Conservation (phyloP, 2,888 invertebrate species). For the Hedya salicella region DNA sequence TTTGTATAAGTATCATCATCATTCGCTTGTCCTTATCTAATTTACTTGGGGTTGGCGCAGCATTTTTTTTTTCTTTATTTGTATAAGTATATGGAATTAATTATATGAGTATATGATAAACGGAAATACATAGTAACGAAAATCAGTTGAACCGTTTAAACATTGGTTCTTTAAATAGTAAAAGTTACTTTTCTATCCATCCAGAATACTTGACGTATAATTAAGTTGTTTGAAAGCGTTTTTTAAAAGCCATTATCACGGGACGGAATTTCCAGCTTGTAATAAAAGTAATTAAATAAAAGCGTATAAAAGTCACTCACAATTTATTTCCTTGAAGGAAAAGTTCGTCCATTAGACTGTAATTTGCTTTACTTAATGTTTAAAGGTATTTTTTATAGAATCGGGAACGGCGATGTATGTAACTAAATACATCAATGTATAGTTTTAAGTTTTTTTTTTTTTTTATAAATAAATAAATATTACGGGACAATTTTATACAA, state of each 20-base stretch:
- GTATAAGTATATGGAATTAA: too few species aligned
- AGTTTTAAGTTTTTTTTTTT: too few species aligned
- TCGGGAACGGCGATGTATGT: not conserved
- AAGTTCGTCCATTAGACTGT: slow-evolving; percentile 20
- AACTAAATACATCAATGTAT: not conserved
- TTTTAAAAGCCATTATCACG: not conserved
- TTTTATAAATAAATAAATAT: too few species aligned
- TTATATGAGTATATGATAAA: too few species aligned
- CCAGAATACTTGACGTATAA: not conserved
- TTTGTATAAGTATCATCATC: too few species aligned
- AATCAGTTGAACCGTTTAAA: too few species aligned
- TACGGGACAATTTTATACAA: too few species aligned
- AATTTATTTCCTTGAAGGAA: slow-evolving; percentile 22
- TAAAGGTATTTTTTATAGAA: slow-evolving; percentile 4
- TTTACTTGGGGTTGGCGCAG: too few species aligned
- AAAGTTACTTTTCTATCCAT: not conserved
- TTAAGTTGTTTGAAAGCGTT: not conserved
- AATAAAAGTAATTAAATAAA: slow-evolving; percentile 17
- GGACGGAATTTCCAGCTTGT: not conserved
- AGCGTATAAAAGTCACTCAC: slow-evolving; percentile 29
- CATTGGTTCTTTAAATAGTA: too few species aligned
- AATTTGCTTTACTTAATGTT: slow-evolving; percentile 17
- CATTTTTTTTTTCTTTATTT: too few species aligned
- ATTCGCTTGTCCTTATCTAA: too few species aligned
- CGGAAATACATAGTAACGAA: too few species aligned